phyloP scores from a whole-genome alignment of 2,797 vertebrate species.

The Coilia nasus region DNA sequence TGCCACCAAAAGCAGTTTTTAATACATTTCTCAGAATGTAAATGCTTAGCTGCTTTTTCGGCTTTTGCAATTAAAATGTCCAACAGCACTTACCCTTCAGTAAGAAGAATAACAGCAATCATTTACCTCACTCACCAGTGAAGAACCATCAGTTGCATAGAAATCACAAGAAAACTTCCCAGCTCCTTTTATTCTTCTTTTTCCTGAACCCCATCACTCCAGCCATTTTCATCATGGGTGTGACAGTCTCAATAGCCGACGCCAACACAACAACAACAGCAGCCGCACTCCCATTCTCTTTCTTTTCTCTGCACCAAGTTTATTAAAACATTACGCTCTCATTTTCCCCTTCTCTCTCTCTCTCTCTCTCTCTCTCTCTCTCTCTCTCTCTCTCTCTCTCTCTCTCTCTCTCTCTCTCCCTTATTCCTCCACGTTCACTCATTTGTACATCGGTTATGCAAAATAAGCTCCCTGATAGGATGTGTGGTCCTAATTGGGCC shows the following conservation, averaged over 20 bases:
- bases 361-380: slow-evolving; percentile 27
- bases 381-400: too few species aligned
- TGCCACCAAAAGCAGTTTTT: not conserved
- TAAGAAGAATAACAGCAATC: slow-evolving; percentile 78
- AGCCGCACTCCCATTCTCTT: slow-evolving; percentile 53
- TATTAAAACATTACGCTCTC: slow-evolving; percentile 85
- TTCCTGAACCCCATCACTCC: slow-evolving; percentile 73
- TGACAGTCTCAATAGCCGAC: slow-evolving; percentile 81
- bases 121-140: slow-evolving; percentile 82
- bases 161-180: slow-evolving; percentile 65
- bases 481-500: slow-evolving; percentile 94
- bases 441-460: slow-evolving; percentile 90
- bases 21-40: not conserved
- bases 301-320: slow-evolving; percentile 85
- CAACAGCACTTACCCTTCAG: not conserved
- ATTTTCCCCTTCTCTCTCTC: slow-evolving; percentile 69
- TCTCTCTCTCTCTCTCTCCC: not conserved
- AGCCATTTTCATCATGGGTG: slow-evolving; percentile 87
- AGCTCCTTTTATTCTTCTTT: slow-evolving; percentile 62
- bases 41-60: not conserved
- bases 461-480: slow-evolving; percentile 94
- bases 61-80: slow-evolving; percentile 10
- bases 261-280: slow-evolving; percentile 80
- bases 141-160: slow-evolving; percentile 77
- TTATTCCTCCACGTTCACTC: slow-evolving; percentile 54